Conservation (phyloP, 2,113 vertebrate genomes). For the Diphyllodes magnificus region DNA sequence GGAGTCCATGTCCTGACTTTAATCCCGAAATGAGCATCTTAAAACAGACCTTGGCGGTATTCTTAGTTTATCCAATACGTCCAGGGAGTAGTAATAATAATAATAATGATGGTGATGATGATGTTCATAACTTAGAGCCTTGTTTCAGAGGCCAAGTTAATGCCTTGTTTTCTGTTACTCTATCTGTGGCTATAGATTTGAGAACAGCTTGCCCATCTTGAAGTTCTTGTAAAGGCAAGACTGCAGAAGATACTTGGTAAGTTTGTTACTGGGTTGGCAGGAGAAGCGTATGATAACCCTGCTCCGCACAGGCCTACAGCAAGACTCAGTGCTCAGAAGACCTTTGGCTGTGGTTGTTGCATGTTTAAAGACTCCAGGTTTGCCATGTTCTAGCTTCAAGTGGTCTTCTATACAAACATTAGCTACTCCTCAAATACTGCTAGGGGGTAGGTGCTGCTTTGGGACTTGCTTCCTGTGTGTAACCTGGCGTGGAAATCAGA, state of each 20-base stretch:
- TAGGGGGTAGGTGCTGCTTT: neutral
- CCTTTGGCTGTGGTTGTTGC: too few species aligned
- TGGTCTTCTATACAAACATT: neutral
- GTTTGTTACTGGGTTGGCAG: neutral
- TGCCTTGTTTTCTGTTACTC: neutral
- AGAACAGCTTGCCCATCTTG: neutral
- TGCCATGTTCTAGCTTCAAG: neutral
- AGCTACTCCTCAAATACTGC: neutral
- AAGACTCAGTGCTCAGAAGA: neutral
- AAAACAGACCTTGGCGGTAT: neutral
- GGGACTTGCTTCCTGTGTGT: neutral
- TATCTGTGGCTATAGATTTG: neutral
- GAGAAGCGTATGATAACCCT: neutral
- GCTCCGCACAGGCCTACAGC: neutral
- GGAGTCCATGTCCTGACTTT: neutral
- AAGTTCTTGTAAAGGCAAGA: neutral
- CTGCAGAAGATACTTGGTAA: neutral
- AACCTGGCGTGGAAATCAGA: neutral
- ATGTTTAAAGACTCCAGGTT: neutral
- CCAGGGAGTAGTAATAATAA: neutral
- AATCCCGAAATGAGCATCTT: neutral
- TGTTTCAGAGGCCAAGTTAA: neutral
- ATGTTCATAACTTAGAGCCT: neutral
- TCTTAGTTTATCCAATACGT: neutral
- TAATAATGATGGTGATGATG: accelerated